Base-by-base conservation (phyloP, 1,140 invertebrate species). In the Globodera rostochiensis region DNA sequence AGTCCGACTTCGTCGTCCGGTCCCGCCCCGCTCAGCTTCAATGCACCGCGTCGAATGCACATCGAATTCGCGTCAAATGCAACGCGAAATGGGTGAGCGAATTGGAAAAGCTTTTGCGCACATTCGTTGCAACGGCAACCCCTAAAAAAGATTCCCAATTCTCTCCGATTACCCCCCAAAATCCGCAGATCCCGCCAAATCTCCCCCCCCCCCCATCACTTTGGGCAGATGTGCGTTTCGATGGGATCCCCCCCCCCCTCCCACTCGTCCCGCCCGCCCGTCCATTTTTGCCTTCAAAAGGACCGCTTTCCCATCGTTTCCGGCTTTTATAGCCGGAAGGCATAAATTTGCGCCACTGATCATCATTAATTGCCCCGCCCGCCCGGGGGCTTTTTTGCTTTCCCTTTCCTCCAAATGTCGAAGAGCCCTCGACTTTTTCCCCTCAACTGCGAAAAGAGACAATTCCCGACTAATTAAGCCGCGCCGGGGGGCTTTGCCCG, bases 61-160 rank as follows among this genome's bases (percentile, higher is more conserved):
- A 80, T 19, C 78, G 83, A 21, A 82, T 88, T 77, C 81, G 88
- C 21, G 84, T 89, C 77, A 89, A 89, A 84, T 88, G 87, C 77
- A 89, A 88, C 79, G 81, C 80, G 7, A 85, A 86, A 84, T 88
- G 87, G 87, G 87, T 88, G 73, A 84, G 88, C 87, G 8, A 13
- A 6, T 8, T 15, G 19, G 5, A 60, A 60, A 60, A 36, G 11
- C 11, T 50, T 50, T 50, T 50, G 50, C 50, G 50, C 50, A 50
- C 6, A 8, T 50, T 50, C 50, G 25, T 36, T 36, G 25, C 25
- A 36, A 36, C 25, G 25, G 25, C 25, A 36, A 36, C 25, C 25
- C 25, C 25, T 36, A 36, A 36, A 36, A 36, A 0, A 36, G 2
- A 36, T 19, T 19, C 57, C 15, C 13, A 60, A 60, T 60, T 60